A percentile compares a stretch with the other conserved stretches of the same genome.
These are phyloP conservation scores for Cranoglanis bouderius DNA, from an alignment of 2,113 vertebrate genomes.

Conservation along the genomic window DNA sequence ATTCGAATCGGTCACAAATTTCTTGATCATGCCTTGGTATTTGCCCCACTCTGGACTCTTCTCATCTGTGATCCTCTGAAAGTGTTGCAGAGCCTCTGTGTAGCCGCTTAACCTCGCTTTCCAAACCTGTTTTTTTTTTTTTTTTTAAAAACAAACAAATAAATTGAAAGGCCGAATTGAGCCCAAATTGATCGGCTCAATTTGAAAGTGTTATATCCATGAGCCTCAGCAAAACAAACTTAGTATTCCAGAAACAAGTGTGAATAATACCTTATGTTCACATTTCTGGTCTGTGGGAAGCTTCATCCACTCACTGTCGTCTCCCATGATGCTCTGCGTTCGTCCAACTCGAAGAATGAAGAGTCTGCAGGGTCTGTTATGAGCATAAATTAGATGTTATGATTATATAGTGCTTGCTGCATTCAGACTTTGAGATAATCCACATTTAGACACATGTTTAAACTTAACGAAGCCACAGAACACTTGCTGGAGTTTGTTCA, in stretches of 20 bases:
- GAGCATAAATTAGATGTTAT: background rate
- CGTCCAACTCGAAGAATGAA: background rate
- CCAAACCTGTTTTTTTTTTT: slow-evolving; percentile 80
- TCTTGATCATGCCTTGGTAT: slow-evolving; percentile 92
- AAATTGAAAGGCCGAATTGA: no score
- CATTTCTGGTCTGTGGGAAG: slow-evolving; percentile 96
- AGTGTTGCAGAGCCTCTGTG: slow-evolving; percentile 93
- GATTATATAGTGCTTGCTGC: background rate
- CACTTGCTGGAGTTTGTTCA: background rate
- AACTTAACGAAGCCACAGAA: background rate
- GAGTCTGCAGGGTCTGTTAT: background rate
- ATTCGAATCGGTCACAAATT: slow-evolving; percentile 96
- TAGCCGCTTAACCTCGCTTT: slow-evolving; percentile 95
- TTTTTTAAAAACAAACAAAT: no score
- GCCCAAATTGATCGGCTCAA: no score
- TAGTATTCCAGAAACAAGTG: background rate
- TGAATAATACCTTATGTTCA: slow-evolving; percentile 89
- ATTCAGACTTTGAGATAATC: background rate
- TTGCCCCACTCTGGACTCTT: slow-evolving; percentile 97
- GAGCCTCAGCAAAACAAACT: no score
- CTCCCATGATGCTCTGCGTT: slow-evolving; percentile 83
- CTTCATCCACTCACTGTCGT: slow-evolving; percentile 98
- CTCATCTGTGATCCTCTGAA: slow-evolving; percentile 91
- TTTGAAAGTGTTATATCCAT: no score
- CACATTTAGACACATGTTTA: background rate